These are phyloP conservation scores for Brenthis ino DNA, from an alignment of 2,888 invertebrate species.

Conservation along the genomic window DNA sequence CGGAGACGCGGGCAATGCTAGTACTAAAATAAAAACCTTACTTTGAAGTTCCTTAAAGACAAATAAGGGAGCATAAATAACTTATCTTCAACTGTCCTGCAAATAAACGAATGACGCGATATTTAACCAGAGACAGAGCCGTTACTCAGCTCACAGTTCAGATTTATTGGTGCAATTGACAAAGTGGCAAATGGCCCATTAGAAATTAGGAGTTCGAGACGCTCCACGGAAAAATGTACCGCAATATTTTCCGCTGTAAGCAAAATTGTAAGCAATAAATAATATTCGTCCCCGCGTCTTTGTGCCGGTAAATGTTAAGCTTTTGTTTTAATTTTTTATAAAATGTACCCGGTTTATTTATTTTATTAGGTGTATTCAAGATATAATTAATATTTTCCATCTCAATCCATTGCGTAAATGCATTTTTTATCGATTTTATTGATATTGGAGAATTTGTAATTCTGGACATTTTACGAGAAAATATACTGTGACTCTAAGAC, in stretches of 20 bases:
- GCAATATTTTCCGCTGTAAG: conserved; percentile 74
- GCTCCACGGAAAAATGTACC: conserved; percentile 72
- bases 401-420: too few relatives aligned
- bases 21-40: not conserved
- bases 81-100: conserved; percentile 31
- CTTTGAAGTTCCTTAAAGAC: not conserved
- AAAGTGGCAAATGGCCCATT: conserved; percentile 83
- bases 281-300: conserved; percentile 37
- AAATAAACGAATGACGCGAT: conserved; percentile 74
- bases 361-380: not conserved
- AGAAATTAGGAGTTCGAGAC: conserved; percentile 78
- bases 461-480: too few relatives aligned
- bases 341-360: not conserved
- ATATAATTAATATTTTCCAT: not conserved
- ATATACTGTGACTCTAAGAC: too few relatives aligned
- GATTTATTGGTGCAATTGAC: conserved; percentile 83
- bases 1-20: too few relatives aligned
- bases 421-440: too few relatives aligned
- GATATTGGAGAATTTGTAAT: too few relatives aligned
- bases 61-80: conserved; percentile 20
- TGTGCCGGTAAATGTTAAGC: not conserved
- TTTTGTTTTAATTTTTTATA: conserved; percentile 13
- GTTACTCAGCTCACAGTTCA: conserved; percentile 70
- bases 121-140: conserved; percentile 68
- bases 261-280: conserved; percentile 78